Percentiles rank a stretch among this genome's conserved stretches.
Conservation (phyloP, 2,113 vertebrate species). For the Mobula hypostoma region DNA sequence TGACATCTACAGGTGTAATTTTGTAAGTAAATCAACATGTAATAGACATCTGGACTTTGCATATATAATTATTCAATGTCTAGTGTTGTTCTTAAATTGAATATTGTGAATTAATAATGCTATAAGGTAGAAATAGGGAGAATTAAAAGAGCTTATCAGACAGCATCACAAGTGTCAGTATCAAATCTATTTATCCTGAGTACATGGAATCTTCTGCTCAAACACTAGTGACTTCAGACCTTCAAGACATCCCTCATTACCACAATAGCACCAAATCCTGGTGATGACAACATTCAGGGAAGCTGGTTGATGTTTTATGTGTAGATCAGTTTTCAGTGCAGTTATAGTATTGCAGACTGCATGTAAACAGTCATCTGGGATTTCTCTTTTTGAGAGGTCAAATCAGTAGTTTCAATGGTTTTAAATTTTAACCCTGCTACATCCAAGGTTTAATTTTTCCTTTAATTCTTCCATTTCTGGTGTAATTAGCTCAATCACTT, state of each 20-base stretch:
- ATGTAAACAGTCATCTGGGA: no score
- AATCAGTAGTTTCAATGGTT: not conserved
- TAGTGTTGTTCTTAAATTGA: not conserved
- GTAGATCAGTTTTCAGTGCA: not conserved
- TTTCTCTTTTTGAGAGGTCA: not conserved
- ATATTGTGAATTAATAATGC: not conserved
- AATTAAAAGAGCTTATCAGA: not conserved
- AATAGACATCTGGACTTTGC: not conserved
- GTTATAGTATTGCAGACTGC: not conserved
- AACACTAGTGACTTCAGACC: constrained; percentile 7
- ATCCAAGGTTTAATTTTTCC: not conserved
- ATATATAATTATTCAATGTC: not conserved
- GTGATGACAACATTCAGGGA: not conserved
- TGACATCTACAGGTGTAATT: constrained; percentile 28
- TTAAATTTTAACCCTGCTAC: not conserved
- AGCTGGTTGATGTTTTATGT: not conserved
- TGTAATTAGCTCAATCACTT: no score
- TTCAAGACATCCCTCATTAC: constrained; percentile 1
- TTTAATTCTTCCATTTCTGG: not conserved
- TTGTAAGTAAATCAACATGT: not conserved
- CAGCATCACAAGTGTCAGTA: not conserved
- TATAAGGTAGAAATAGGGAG: not conserved
- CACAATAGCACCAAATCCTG: not conserved
- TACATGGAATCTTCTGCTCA: not conserved
- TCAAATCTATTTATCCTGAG: not conserved